phyloP scores from a whole-genome alignment of 2,797 vertebrate genomes.

The Leptodactylus fallax region DNA sequence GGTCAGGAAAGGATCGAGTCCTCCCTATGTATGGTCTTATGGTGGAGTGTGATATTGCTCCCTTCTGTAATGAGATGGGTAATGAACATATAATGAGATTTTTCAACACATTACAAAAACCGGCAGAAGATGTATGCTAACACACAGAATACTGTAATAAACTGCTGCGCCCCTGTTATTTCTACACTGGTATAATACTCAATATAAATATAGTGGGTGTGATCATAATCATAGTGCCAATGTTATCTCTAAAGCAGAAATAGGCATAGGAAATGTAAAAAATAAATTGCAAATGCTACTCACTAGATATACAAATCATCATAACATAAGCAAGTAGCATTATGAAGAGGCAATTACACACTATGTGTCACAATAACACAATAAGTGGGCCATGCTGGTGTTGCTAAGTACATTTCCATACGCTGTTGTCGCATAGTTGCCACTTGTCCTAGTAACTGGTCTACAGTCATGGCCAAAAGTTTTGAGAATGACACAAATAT shows the following conservation, averaged over 20 bases:
- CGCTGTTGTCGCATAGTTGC: neutral
- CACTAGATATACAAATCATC: neutral
- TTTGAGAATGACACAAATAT: too few species aligned
- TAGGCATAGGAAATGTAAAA: neutral
- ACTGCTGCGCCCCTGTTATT: neutral
- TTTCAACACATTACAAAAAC: too few species aligned
- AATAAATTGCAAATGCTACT: neutral
- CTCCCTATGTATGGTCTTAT: too few species aligned
- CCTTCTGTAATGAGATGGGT: too few species aligned
- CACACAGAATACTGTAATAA: neutral
- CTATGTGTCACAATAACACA: neutral
- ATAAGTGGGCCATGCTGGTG: neutral
- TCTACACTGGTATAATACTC: neutral
- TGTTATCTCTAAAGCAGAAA: neutral
- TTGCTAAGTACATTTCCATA: neutral
- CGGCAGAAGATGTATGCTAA: too few species aligned
- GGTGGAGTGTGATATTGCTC: too few species aligned
- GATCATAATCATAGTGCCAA: neutral
- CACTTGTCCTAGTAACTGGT: neutral
- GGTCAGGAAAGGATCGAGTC: too few species aligned
- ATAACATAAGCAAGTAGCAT: neutral
- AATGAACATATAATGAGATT: too few species aligned
- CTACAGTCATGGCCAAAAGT: too few species aligned
- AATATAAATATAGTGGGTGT: neutral
- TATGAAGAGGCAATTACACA: too few species aligned